Conservation (phyloP, 2,113 vertebrate genomes). For the Ophthalmolycus amberensis region DNA sequence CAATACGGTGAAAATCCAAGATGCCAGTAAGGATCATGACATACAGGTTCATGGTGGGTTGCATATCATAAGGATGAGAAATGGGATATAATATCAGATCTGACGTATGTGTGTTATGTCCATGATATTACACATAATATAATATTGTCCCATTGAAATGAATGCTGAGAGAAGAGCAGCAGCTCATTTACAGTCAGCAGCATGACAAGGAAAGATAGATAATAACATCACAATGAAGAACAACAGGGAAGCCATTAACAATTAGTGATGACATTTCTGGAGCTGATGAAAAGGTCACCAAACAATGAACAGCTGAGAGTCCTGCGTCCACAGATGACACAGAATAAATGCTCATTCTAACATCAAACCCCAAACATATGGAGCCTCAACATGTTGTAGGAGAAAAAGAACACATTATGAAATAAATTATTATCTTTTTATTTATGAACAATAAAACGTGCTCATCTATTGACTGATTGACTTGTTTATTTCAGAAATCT, state of each 20-base stretch:
- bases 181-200: background rate
- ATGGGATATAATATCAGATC: background rate
- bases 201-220: background rate
- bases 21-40: background rate
- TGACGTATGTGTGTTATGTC: background rate
- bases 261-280: slow-evolving; percentile 17
- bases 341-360: background rate
- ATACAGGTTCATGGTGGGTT: background rate
- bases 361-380: background rate
- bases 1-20: background rate
- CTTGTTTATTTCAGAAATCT: background rate
- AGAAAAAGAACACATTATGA: background rate
- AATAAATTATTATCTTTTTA: background rate
- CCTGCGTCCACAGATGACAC: background rate
- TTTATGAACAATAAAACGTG: background rate
- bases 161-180: background rate
- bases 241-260: slow-evolving; percentile 11
- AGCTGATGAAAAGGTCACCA: slow-evolving; percentile 21
- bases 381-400: background rate
- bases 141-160: background rate
- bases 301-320: slow-evolving; percentile 12
- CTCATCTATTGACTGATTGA: background rate
- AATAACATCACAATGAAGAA: slow-evolving; percentile 11
- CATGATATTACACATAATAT: background rate
- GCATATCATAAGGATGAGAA: background rate